Evolutionary conservation across 2,797 vertebrate genomes (phyloP), one percentile per base, ranked within the genome.

Genomic region (Anisognathus igniventris): DNA sequence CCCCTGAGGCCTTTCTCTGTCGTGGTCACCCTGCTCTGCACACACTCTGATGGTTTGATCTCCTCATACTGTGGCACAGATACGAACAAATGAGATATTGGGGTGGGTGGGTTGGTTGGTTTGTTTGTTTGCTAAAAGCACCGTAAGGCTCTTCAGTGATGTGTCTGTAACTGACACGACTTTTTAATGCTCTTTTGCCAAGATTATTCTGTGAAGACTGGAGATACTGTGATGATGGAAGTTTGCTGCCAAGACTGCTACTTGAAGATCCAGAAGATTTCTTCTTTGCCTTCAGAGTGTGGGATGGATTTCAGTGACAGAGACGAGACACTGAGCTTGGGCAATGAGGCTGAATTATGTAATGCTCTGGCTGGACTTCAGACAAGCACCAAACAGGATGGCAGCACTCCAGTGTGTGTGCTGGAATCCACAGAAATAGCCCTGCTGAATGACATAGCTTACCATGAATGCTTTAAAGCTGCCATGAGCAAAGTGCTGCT

Each of bases 401-500:
- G 70, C 39, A 79, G 11, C 1, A 47, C 96, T 89, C 97, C 97
- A 76, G 90, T 93, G 14, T 99, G 98, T 90, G 96, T 98, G 80
- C 93, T 99, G 95, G 99, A 99, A 93, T 98, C 98, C 85, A 98
- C 98, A 8, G 99, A 99, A 97, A 98, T 99, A 87, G 98, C 99
- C 44, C 98, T 99, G 87, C 97, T 99, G 68, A 99, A 99, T 96
- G 98, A 99, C 31, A 12, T 68, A 3, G 93, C 96, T 0, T 99
- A 99, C 97, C 99, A 99, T 1, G 96, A 98, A 80, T 98, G 98
- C 93, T 99, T 99, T 80, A 97, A 96, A 97, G 94, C 42, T 16
- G 99, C 99, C 3, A 97, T 99, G 85, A 95, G 84, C 85, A 99
- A 98, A 94, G 98, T 99, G 37, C 86, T 99, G 51, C 95, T 94